Base-by-base conservation (phyloP, 2,797 vertebrate species). In the Sorex maritimensis region DNA sequence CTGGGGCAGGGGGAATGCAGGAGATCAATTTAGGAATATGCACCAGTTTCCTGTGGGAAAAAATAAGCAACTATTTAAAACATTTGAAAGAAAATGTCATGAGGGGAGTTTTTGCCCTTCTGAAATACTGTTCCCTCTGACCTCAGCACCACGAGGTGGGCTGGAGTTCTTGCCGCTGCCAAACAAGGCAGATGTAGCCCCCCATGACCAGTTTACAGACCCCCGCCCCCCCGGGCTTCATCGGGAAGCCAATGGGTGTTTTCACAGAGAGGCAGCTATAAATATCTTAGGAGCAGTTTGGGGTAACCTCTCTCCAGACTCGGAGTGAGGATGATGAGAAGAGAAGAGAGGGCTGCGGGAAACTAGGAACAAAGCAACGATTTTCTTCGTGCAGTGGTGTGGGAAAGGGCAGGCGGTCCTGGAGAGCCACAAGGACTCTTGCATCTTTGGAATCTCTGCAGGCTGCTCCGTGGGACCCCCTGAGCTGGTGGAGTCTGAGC, bases 11-110 rank as follows among this genome's bases (percentile, higher is more conserved):
- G 67, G 67, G 67, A 28, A 28, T 67, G 65, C 17, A 21, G 10
- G 69, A 23, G 65, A 93, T 61, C 0, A 41, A 74, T 86, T 92
- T 78, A 81, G 92, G 75, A 91, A 87, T 73, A 92, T 41, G 75
- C 44, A 75, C 30, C 38, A 94, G 91, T 95, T 95, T 96, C 97
- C 95, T 97, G 95, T 97, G 97, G 97, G 96, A 97, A 97, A 96
- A 67, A 63, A 63, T 63, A 93, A 94, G 94, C 78, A 96, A 95
- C 92, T 91, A 91, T 96, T 90, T 93, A 92, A 97, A 89, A 90
- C 71, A 77, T 91, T 83, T 86, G 93, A 81, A 95, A 81, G 90
- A 91, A 88, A 92, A 92, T 46, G 72, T 92, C 85, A 26, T 41
- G 75, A 61, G 58, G 96, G 94, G 92, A 95, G 92, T 94, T 88